phyloP scores from a whole-genome alignment of 2,888 invertebrate genomes.

The Hesperia comma region DNA sequence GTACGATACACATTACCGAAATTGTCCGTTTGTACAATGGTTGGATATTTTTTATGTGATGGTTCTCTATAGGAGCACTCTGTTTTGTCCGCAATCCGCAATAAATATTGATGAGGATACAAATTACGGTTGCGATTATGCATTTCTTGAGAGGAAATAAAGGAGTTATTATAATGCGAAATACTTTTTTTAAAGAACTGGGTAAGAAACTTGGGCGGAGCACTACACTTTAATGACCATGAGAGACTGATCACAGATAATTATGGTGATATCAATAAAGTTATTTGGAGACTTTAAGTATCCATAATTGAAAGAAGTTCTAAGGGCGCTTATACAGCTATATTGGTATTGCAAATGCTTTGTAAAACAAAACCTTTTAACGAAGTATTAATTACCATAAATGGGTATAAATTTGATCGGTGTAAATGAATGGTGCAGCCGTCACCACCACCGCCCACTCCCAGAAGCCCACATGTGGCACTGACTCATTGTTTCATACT shows the following conservation, averaged over 20 bases:
- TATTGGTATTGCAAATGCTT: too few species aligned
- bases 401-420: not conserved
- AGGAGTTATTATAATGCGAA: too few species aligned
- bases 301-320: too few species aligned
- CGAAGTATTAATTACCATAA: not conserved
- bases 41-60: constrained; percentile 29
- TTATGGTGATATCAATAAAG: too few species aligned
- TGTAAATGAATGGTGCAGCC: not conserved
- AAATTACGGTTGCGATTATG: constrained; percentile 13
- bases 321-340: too few species aligned
- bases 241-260: too few species aligned
- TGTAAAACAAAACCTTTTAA: too few species aligned
- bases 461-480: constrained; percentile 55
- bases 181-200: too few species aligned
- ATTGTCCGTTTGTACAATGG: constrained; percentile 61
- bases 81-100: constrained; percentile 6
- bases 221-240: too few species aligned
- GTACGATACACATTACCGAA: constrained; percentile 65
- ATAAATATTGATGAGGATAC: constrained; percentile 29
- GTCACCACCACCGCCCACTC: constrained; percentile 9
- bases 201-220: too few species aligned
- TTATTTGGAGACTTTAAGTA: too few species aligned
- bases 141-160: not conserved
- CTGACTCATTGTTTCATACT: constrained; percentile 72
- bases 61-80: constrained; percentile 22